Base-by-base conservation (phyloP, 2,113 vertebrate species). In the Limnothrissa miodon region DNA sequence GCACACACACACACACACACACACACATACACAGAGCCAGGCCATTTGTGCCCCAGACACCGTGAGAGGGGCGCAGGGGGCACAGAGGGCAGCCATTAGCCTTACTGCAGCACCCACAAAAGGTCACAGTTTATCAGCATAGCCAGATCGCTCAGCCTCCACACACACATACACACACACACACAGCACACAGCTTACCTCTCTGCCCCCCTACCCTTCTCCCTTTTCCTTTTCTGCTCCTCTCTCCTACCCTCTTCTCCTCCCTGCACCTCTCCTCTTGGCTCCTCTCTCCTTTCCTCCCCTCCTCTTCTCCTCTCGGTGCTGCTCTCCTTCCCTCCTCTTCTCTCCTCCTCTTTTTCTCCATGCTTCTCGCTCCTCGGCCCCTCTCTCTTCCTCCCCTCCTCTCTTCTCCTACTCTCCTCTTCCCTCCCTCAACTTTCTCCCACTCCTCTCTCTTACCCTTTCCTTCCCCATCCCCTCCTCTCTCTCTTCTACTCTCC, bases 81-180 rank as follows among this genome's bases (percentile, higher is more conserved):
- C 91, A 88, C 88, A 90, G 85, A 92, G 89, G 87, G 86, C 90
- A 82, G 87, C 92, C 93, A 93, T 94, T 93, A 93, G 91, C 85
- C 89, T 86, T 83, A 87, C 78, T 79, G 87, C 89, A 90, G 89
- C 86, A 87, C 85, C 87, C 89, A 85, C 86, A 82, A 89, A 90
- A 93, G 93, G 93, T 94, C 92, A 93, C 90, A 91, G 92, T 94
- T 93, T 94, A 94, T 94, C 93, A 85, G 85, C 81, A 81, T 81
- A 85, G 87, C 88, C 89, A 90, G 90, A 88, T 90, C 87, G 78
- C 88, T 88, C 88, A 89, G n/a, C n/a, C n/a, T 88, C 83, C 83
- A 88, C 87, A 91, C 91, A 88, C 78, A 21, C 45, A n/a, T n/a
- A n/a, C 86, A 83, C 82, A 10, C n/a, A 7, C 21, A n/a, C n/a